phyloP scores from a whole-genome alignment of 2,888 invertebrate genomes.

The Dasypolia templi region DNA sequence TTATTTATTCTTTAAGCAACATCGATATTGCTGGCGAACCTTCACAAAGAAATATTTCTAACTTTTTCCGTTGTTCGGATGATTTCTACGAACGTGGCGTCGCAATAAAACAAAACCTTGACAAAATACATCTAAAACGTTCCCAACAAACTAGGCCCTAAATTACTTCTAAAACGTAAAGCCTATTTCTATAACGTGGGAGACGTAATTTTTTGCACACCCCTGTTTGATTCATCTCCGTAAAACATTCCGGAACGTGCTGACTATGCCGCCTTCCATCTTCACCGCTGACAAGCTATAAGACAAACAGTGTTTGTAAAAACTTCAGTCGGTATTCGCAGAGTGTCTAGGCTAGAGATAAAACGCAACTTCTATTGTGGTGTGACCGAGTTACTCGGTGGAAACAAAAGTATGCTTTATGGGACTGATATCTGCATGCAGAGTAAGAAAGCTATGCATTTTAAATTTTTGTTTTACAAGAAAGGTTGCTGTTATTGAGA shows the following conservation, averaged over 20 bases:
- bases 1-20: neutral
- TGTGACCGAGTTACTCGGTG: conserved; percentile 72
- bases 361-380: conserved; percentile 68
- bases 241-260: conserved; percentile 41
- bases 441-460: conserved; percentile 59
- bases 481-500: neutral
- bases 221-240: conserved; percentile 44
- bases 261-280: conserved; percentile 37
- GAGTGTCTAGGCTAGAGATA: conserved; percentile 60
- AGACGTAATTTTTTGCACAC: conserved; percentile 37
- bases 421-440: conserved; percentile 55
- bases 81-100: conserved; percentile 9
- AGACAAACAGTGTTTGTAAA: conserved; percentile 60
- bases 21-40: neutral
- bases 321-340: conserved; percentile 58
- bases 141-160: conserved; percentile 2
- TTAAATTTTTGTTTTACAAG: conserved; percentile 14
- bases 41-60: neutral
- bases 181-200: conserved; percentile 5
- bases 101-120: conserved; percentile 6
- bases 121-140: conserved; percentile 21
- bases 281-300: conserved; percentile 35
- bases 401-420: conserved; percentile 59
- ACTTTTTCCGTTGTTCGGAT: conserved; percentile 1
- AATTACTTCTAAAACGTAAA: conserved; percentile 19